Evolutionary conservation across 2,113 vertebrate species (phyloP).

Genomic region (Pyrgilauda ruficollis): DNA sequence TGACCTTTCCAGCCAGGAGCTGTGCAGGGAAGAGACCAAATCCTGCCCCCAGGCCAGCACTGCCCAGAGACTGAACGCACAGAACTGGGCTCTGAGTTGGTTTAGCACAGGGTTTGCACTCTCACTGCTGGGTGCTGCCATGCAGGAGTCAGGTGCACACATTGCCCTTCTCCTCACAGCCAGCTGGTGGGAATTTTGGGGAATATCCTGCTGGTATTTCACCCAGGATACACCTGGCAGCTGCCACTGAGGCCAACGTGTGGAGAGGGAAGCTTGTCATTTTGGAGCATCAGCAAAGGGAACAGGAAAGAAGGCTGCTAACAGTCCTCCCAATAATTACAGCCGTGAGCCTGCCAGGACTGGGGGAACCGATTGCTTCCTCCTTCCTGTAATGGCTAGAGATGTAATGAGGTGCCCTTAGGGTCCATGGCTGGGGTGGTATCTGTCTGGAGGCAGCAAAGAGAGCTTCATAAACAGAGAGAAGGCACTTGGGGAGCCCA

Average conservation of each 20-base stretch:
- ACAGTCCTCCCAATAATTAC: neutral
- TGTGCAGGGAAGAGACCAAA: neutral
- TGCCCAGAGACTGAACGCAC: neutral
- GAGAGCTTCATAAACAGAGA: neutral
- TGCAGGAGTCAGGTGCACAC: neutral
- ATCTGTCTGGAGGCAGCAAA: neutral
- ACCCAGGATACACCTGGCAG: neutral
- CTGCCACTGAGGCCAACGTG: fast-evolving
- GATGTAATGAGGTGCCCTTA: neutral
- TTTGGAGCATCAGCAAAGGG: neutral
- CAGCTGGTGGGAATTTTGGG: neutral
- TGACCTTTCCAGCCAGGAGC: neutral
- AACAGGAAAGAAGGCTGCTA: neutral
- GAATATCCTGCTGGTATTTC: neutral
- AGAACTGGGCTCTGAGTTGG: neutral
- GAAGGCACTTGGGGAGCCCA: neutral
- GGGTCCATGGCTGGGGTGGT: neutral
- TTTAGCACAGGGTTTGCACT: neutral
- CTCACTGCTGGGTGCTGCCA: neutral
- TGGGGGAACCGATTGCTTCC: neutral
- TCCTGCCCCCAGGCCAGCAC: neutral
- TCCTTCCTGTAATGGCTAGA: neutral
- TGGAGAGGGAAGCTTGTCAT: neutral
- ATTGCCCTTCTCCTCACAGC: neutral
- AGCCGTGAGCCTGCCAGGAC: neutral